These are phyloP conservation scores for Copidosoma floridanum DNA, from an alignment of 1,140 invertebrate genomes.

Conservation along the genomic window DNA sequence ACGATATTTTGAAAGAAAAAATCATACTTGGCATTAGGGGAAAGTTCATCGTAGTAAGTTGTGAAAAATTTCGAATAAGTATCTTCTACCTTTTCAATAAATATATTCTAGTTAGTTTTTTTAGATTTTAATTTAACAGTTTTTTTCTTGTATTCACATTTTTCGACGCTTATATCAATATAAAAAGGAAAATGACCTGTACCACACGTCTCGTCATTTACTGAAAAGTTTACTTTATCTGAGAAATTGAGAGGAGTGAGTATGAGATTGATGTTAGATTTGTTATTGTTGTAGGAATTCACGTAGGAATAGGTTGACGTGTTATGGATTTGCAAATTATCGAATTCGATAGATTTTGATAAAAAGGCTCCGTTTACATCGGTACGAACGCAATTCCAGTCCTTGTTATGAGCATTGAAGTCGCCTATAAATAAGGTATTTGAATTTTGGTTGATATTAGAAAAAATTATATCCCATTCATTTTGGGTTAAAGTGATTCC, in stretches of 20 bases:
- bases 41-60: not conserved
- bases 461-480: not conserved
- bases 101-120: not conserved
- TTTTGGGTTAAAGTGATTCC: not conserved
- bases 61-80: too few species aligned
- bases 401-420: conserved; percentile 12
- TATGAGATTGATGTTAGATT: not conserved
- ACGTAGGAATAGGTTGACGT: not conserved
- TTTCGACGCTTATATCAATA: not conserved
- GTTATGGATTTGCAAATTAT: not conserved
- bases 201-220: not conserved
- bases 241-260: not conserved
- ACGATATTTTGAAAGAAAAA: conserved; percentile 26
- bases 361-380: not conserved
- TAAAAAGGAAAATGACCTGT: not conserved
- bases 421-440: not conserved
- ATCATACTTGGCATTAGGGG: not conserved
- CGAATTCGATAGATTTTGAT: not conserved
- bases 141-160: not conserved
- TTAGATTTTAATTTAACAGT: conserved; percentile 33
- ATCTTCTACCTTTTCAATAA: too few species aligned
- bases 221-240: not conserved
- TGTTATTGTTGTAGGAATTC: not conserved
- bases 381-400: conserved; percentile 6
- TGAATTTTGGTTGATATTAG: not conserved